Evolutionary conservation across 2,888 invertebrate species (phyloP), one percentile per base, ranked within the genome.

Genomic region (Andrena camellia): DNA sequence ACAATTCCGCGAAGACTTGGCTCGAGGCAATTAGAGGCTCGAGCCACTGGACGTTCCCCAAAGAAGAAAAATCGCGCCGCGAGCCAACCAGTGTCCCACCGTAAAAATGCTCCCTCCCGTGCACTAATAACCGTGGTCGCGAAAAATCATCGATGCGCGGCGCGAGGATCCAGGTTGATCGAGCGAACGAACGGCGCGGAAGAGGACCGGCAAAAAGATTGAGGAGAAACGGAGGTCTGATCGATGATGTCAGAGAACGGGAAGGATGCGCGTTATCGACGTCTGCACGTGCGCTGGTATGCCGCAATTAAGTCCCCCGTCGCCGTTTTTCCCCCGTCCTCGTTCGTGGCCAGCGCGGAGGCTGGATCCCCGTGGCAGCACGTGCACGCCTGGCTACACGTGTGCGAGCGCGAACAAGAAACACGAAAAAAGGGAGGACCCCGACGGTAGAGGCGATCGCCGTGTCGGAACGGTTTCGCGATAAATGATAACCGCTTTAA

Each of bases 281-380:
- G 88, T 85, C 84, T 87, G 86, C 88, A 88, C 88, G 88, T 88
- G 88, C 86, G 86, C 85, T 70, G 86, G 80, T 86, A 86, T 88
- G 85, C 85, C 64, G 88, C 88, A 88, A 88, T 88, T 88, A 88
- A 88, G 69, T 69, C 66, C 64, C 68, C 74, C 23, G 78, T 64
- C 76, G 62, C 29, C 66, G 81, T 67, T 57, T 71, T 67, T 70
- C 68, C n/a, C 63, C 64, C 59, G 66, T 54, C n/a, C 50, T 63
- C 67, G 66, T 59, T 63, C 71, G 67, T 64, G 71, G 77, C 29
- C n/a, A 60, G 63, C 78, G 68, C 57, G 17, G n/a, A 8, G 29
- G 31, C 57, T 64, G 42, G 48, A 57, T 72, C 60, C 5, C 50
- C 60, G 60, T 50, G 69, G 71, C 62, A 86, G 86, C 86, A 86